Evolutionary conservation across 2,888 invertebrate genomes (phyloP), one percentile per base, ranked within the genome.

Genomic region (Drymonia ruficornis): DNA sequence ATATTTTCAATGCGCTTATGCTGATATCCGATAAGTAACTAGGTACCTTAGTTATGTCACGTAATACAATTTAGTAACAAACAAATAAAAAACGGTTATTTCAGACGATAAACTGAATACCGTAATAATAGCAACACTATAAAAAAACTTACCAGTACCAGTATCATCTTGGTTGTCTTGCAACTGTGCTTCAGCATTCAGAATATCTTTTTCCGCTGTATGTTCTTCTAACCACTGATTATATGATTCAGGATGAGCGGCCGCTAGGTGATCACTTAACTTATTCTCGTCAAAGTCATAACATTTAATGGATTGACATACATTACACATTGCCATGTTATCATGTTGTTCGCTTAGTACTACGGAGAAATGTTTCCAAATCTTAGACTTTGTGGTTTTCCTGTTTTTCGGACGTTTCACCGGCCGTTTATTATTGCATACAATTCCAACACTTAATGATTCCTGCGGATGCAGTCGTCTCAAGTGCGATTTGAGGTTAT

Each of bases 401-500:
- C 15, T 8, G n/a, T 15, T 15, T 15, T 40, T 15, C 16, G 15
- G 23, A 23, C 16, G 16, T n/a, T 4, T 15, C 4, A 40, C 4
- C 16, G n/a, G 2, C 15, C 8, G 5, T n/a, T 11, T 2, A 3
- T 31, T 31, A 3, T 31, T 11, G 23, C 31, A n/a, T 9, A 11
- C 3, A 11, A 31, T 31, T 9, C 31, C 31, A 11, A 31, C 12
- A 11, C 11, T 36, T 13, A n/a, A n/a, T 5, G 36, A 13, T 36
- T 13, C 36, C 13, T 3, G 3, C 5, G 44, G 44, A 23, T 44
- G 44, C 2, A 23, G 16, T 36, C 48, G 7, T 15, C n/a, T n/a
- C 23, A 49, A 38, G 34, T 49, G 49, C 7, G 23, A 23, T 38
- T 38, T 49, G 9, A 49, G 49, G 49, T 49, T 49, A 49, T 38